Base-by-base conservation (phyloP, 2,888 invertebrate genomes). In the Microctonus hyperodae region DNA sequence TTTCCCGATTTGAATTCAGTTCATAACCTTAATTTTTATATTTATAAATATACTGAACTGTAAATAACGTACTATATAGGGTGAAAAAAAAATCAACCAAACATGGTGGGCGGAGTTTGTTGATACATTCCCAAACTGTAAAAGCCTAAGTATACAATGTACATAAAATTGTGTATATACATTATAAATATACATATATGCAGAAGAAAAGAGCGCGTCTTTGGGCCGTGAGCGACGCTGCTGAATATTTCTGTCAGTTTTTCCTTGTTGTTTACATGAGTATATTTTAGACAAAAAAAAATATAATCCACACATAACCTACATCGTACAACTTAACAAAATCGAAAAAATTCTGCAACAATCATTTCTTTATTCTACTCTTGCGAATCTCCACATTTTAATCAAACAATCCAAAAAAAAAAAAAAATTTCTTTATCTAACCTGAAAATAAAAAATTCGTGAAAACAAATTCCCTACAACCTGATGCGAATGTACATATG, bases 91-190 rank as follows among this genome's bases (percentile, higher is more conserved):
- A 53, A 22, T 33, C 33, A 51, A 23, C n/a, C n/a, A n/a, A n/a
- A n/a, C 61, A 51, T 25, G 51, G 61, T 62, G 62, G 53, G 62
- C 62, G 62, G 62, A 62, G 62, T 22, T 62, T 62, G 28, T 7
- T 28, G 28, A n/a, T n/a, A n/a, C n/a, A n/a, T n/a, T n/a, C n/a
- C n/a, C n/a, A n/a, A n/a, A n/a, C n/a, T n/a, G n/a, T n/a, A n/a
- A n/a, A n/a, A n/a, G n/a, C n/a, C n/a, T n/a, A n/a, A n/a, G n/a
- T n/a, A n/a, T n/a, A n/a, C n/a, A n/a, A n/a, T n/a, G n/a, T n/a
- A n/a, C 13, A 13, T 20, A 10, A 10, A n/a, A 51, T 11, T 23
- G 7, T 10, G 40, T 25, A 25, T 7, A 16, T 59, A 16, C 44
- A 25, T 53, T 7, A 16, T 59, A 16, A 44, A 25, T 53, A n/a